phyloP scores from a whole-genome alignment of 2,113 vertebrate genomes.

The Brienomyrus brachyistius region DNA sequence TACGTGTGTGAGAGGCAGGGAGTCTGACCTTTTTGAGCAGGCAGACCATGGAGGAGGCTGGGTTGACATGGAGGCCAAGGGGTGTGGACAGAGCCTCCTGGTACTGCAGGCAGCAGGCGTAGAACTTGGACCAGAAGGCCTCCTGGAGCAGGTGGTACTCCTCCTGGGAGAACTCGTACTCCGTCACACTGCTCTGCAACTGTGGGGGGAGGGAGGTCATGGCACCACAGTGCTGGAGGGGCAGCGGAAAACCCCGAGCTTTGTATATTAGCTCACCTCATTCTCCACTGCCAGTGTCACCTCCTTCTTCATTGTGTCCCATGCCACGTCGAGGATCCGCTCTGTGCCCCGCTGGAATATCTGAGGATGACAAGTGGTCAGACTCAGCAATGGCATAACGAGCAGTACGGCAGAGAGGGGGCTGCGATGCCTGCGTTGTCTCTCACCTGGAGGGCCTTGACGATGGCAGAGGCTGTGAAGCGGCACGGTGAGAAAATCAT shows the following conservation, averaged over 20 bases:
- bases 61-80: conserved; percentile 73
- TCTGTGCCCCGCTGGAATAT: conserved; percentile 78
- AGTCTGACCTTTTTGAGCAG: conserved; percentile 77
- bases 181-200: conserved; percentile 82
- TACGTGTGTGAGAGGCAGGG: background rate
- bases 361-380: conserved; percentile 45
- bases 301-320: conserved; percentile 83
- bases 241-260: background rate
- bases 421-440: background rate
- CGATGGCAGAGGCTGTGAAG: conserved; percentile 74
- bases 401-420: background rate
- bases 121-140: conserved; percentile 94
- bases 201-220: conserved; percentile 33
- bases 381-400: background rate
- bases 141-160: conserved; percentile 86
- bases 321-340: conserved; percentile 65
- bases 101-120: conserved; percentile 89
- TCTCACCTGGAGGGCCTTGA: conserved; percentile 78
- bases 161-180: conserved; percentile 86
- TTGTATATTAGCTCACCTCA: conserved; percentile 60
- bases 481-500: conserved; percentile 73
- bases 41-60: conserved; percentile 73
- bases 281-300: conserved; percentile 83
- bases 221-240: background rate
- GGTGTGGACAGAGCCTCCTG: conserved; percentile 80